Base-by-base conservation (phyloP, 1,140 invertebrate species). In the Cydia pomonella region DNA sequence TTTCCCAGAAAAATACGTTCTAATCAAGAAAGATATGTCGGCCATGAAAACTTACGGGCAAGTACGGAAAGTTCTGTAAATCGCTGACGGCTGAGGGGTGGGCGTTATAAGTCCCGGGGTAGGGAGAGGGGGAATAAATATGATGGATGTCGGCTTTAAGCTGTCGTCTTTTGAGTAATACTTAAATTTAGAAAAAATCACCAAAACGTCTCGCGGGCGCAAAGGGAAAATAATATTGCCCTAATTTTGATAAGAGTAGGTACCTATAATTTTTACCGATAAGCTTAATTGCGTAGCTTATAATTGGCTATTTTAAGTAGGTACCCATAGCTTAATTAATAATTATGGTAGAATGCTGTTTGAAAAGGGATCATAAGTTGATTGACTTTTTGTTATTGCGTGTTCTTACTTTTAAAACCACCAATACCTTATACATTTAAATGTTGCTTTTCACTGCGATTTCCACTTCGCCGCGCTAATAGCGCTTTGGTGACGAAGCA, bases 1-100 rank as follows among this genome's bases (percentile, higher is more conserved):
- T 69, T 59, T 41, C n/a, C 64, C 64, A 38, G 64, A 69, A 66
- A 66, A 69, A 69, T 69, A 69, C 64, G 64, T 69, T 41, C 27
- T 69, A 69, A 69, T 69, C 64, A 69, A 69, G 64, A 69, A 69
- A 69, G 33, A 69, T 69, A 69, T 69, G 64, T 69, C 16, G 64
- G 64, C 64, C 64, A 21, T 69, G 64, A 41, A 69, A 69, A 69
- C 64, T 33, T 69, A 69, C 64, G 27, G 27, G 25, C 29, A 33
- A 27, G 29, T 69, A 41, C 16, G 64, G n/a, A 33, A 69, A 69
- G 27, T 69, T 59, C n/a, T 41, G 29, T 18, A 69, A 69, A 69
- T 69, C 64, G 64, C 64, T 69, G 27, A 69, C 64, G 63, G 62
- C 16, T 33, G n/a, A 29, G 64, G 16, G 64, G 64, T 23, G 29